A percentile compares a stretch with the other conserved stretches of the same genome.
These are phyloP conservation scores for Caprella mutica DNA, from an alignment of 2,888 invertebrate genomes.

Conservation along the genomic window DNA sequence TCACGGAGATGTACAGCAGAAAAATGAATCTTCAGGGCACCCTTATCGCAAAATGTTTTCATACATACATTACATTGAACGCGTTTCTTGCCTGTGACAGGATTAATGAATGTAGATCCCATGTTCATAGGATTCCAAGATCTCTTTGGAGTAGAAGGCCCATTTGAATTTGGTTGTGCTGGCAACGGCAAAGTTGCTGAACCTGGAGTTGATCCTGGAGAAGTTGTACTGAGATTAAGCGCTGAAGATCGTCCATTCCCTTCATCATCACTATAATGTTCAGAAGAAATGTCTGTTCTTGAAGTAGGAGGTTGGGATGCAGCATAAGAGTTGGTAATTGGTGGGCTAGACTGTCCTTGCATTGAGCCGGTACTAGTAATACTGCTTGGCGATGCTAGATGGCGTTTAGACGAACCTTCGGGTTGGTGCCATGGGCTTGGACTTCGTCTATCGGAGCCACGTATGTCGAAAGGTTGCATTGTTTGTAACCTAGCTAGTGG, in stretches of 20 bases:
- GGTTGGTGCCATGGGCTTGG: constrained; percentile 24
- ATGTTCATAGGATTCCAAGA: constrained; percentile 42
- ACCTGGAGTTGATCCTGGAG: constrained; percentile 34
- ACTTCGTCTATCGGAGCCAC: constrained; percentile 48
- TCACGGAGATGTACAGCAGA: constrained; percentile 96
- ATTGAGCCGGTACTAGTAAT: constrained; percentile 12
- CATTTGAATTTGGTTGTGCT: constrained; percentile 23
- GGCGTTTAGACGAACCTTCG: constrained; percentile 17
- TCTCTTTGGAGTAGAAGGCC: constrained; percentile 39
- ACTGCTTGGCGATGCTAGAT: constrained; percentile 14
- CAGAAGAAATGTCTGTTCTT: constrained; percentile 5
- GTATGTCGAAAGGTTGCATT: constrained; percentile 91
- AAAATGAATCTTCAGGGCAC: constrained; percentile 96
- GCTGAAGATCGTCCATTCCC: constrained; percentile 33
- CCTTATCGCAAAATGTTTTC: constrained; percentile 99
- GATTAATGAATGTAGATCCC: constrained; percentile 82
- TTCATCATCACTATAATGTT: constrained; percentile 30
- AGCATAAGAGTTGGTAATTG: background rate
- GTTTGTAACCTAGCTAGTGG: constrained; percentile 81
- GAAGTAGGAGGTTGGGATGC: constrained; percentile 1
- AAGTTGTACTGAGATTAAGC: constrained; percentile 35
- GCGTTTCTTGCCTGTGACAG: constrained; percentile 86
- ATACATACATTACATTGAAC: constrained; percentile 96
- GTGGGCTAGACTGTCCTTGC: constrained; percentile 10
- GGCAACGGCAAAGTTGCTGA: constrained; percentile 23